phyloP scores from a whole-genome alignment of 1,140 invertebrate species.

The Drosophila littoralis region DNA sequence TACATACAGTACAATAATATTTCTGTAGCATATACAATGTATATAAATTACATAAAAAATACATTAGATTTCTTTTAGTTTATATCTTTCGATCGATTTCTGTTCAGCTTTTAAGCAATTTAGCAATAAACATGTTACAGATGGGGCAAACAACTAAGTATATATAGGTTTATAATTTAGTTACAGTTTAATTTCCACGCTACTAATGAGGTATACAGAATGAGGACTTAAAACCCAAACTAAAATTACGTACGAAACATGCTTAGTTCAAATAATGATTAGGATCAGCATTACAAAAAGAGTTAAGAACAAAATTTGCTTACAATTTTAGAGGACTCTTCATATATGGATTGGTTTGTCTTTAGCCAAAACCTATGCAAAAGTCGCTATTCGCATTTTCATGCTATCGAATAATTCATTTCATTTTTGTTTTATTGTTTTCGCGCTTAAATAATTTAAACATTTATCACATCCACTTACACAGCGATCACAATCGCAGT shows the following conservation, averaged over 20 bases:
- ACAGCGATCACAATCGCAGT: slow-evolving; percentile 78
- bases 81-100: slow-evolving; percentile 36
- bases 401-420: slow-evolving; percentile 53
- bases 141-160: slow-evolving; percentile 57
- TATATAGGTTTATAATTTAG: slow-evolving; percentile 61
- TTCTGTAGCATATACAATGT: slow-evolving; percentile 49
- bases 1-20: slow-evolving; percentile 58
- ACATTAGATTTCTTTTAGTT: slow-evolving; percentile 55
- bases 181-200: slow-evolving; percentile 65
- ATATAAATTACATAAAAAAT: slow-evolving; percentile 79
- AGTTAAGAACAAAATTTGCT: slow-evolving; percentile 66
- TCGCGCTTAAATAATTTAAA: slow-evolving; percentile 81
- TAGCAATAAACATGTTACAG: slow-evolving; percentile 27
- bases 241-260: slow-evolving; percentile 43
- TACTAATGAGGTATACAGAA: slow-evolving; percentile 78
- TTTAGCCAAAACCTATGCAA: slow-evolving; percentile 69
- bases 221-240: slow-evolving; percentile 65
- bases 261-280: slow-evolving; percentile 42
- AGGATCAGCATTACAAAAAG: slow-evolving; percentile 58
- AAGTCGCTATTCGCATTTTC: slow-evolving; percentile 68
- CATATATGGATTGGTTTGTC: slow-evolving; percentile 58
- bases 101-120: slow-evolving; percentile 42
- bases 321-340: slow-evolving; percentile 73
- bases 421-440: slow-evolving; percentile 56
- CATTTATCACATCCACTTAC: slow-evolving; percentile 84